phyloP scores from a whole-genome alignment of 2,113 vertebrate genomes.

The Gulo gulo region DNA sequence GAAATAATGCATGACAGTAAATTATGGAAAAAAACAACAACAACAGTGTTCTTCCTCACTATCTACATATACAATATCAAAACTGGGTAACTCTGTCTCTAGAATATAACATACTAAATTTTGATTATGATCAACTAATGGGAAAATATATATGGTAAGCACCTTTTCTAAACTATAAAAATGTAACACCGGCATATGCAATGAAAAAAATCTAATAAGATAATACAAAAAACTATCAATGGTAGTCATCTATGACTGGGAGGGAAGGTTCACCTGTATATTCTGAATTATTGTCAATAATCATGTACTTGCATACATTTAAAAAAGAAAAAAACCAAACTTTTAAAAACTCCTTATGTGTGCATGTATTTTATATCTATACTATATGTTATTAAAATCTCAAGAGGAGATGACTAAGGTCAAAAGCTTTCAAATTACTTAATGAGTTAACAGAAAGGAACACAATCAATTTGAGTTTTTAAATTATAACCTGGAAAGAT shows the following conservation, averaged over 20 bases:
- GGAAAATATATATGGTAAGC: background rate
- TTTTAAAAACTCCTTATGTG: background rate
- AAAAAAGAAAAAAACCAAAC: background rate
- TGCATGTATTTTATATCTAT: background rate
- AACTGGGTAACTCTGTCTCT: background rate
- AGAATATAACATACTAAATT: background rate
- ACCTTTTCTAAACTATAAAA: background rate
- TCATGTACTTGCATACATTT: background rate
- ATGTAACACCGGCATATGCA: background rate
- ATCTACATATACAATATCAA: background rate
- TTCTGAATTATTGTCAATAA: constrained; percentile 1
- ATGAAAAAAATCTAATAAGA: background rate
- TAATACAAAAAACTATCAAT: background rate
- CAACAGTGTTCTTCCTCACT: background rate
- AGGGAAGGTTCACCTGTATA: background rate
- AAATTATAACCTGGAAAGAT: background rate
- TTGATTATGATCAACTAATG: background rate
- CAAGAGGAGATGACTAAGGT: background rate
- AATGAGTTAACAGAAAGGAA: background rate
- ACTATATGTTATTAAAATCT: background rate
- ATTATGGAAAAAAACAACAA: background rate
- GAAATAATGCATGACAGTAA: background rate
- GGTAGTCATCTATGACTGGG: background rate
- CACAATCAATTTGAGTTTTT: background rate
- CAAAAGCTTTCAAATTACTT: constrained; percentile 13